Evolutionary conservation across 2,888 invertebrate species (phyloP).

Genomic region (Archips crataeganus): DNA sequence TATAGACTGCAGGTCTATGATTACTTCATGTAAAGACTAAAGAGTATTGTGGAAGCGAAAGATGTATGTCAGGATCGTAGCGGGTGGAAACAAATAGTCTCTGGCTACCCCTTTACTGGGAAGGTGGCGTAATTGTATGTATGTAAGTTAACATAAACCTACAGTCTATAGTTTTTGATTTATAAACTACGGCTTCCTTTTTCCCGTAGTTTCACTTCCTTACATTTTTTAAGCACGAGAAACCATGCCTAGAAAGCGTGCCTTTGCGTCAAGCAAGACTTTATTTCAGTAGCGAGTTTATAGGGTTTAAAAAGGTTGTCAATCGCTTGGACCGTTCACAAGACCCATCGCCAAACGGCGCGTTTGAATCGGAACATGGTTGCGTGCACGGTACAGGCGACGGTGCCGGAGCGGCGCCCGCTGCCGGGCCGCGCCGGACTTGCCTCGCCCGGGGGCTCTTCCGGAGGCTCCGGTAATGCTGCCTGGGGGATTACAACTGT

Average conservation of each 20-base stretch:
- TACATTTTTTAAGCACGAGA: neutral
- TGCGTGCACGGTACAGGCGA: conserved; percentile 23
- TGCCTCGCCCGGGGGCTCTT: conserved; percentile 13
- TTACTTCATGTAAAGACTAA: too few relatives aligned
- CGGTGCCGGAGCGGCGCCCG: conserved; percentile 5
- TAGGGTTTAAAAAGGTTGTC: conserved; percentile 2
- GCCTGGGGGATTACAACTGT: conserved; percentile 12
- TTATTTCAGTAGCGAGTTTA: neutral
- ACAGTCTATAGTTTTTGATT: too few relatives aligned
- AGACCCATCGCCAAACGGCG: conserved; percentile 39
- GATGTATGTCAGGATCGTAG: too few relatives aligned
- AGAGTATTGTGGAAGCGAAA: too few relatives aligned
- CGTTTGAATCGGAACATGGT: conserved; percentile 34
- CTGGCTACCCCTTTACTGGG: too few relatives aligned
- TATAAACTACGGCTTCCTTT: too few relatives aligned
- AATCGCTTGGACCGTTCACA: conserved; percentile 6
- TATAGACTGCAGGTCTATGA: too few relatives aligned
- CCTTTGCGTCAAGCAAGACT: neutral
- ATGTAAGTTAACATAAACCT: too few relatives aligned
- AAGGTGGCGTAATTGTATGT: too few relatives aligned
- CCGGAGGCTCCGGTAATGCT: neutral
- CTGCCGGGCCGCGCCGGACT: conserved; percentile 3
- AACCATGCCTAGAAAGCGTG: neutral
- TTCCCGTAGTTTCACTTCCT: too few relatives aligned
- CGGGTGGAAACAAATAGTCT: too few relatives aligned